A percentile compares a stretch with the other conserved stretches of the same genome.
Conservation (phyloP, 2,113 vertebrate species). For the Malurus melanocephalus region DNA sequence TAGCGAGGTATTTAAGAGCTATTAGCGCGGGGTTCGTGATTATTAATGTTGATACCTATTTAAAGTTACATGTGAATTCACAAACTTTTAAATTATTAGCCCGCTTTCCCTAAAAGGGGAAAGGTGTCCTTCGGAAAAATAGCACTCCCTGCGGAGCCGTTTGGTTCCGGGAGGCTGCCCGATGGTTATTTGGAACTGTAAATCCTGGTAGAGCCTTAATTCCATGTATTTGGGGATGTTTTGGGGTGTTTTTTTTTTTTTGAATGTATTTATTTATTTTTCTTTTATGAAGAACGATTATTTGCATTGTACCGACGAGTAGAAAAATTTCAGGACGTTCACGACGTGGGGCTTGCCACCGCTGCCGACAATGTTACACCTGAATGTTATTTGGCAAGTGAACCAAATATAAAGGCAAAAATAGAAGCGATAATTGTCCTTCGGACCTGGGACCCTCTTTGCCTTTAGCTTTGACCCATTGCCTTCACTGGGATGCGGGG, state of each 20-base stretch:
- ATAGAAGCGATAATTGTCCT: neutral
- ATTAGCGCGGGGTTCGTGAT: neutral
- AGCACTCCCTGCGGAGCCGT: fast-evolving
- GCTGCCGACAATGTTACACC: neutral
- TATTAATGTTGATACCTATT: neutral
- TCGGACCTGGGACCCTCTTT: neutral
- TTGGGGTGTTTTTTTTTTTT: too few relatives aligned
- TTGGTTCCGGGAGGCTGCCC: fast-evolving
- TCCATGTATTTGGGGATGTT: fast-evolving
- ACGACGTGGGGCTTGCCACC: fast-evolving
- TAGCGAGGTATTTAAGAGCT: neutral
- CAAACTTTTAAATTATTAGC: neutral
- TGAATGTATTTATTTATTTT: neutral
- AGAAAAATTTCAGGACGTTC: neutral
- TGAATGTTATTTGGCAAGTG: neutral
- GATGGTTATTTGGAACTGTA: fast-evolving
- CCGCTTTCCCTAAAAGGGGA: neutral
- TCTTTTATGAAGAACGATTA: fast-evolving
- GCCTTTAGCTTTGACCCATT: neutral
- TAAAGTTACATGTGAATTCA: neutral
- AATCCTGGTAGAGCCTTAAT: neutral
- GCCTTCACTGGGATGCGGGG: fast-evolving
- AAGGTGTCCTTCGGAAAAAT: neutral
- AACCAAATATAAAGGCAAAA: neutral
- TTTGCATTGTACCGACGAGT: fast-evolving